A percentile compares a stretch with the other conserved stretches of the same genome.
Conservation (phyloP, 2,797 vertebrate species). For the Pogonophryne albipinna region DNA sequence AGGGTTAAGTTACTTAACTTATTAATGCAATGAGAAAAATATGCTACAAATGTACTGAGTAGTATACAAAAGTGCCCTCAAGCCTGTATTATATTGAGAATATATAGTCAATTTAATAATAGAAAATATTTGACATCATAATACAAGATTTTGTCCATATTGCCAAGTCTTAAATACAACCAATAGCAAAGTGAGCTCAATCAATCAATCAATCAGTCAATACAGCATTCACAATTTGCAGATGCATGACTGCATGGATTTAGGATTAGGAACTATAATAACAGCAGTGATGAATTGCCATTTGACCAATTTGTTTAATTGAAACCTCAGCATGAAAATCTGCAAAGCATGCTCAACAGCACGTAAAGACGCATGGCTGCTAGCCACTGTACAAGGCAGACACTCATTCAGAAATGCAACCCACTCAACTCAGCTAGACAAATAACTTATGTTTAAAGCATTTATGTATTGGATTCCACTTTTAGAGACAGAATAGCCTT, state of each 20-base stretch:
- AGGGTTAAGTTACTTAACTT: too few species aligned
- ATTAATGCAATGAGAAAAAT: too few species aligned
- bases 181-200: background rate
- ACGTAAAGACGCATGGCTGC: conserved; percentile 4
- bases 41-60: too few species aligned
- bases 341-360: background rate
- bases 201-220: conserved; percentile 8
- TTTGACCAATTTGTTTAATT: conserved; percentile 12
- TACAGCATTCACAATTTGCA: background rate
- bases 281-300: conserved; percentile 19
- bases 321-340: conserved; percentile 15
- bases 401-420: background rate
- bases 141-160: too few species aligned
- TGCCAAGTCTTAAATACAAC: background rate
- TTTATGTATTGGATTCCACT: background rate
- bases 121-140: too few species aligned
- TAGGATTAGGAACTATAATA: conserved; percentile 23
- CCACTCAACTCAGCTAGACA: background rate
- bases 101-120: too few species aligned
- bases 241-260: conserved; percentile 5
- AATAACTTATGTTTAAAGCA: background rate
- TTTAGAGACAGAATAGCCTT: background rate
- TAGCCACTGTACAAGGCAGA: background rate
- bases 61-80: too few species aligned
- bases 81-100: too few species aligned